These are phyloP conservation scores for Lamprotornis superbus DNA, from an alignment of 2,113 vertebrate genomes.

Conservation along the genomic window DNA sequence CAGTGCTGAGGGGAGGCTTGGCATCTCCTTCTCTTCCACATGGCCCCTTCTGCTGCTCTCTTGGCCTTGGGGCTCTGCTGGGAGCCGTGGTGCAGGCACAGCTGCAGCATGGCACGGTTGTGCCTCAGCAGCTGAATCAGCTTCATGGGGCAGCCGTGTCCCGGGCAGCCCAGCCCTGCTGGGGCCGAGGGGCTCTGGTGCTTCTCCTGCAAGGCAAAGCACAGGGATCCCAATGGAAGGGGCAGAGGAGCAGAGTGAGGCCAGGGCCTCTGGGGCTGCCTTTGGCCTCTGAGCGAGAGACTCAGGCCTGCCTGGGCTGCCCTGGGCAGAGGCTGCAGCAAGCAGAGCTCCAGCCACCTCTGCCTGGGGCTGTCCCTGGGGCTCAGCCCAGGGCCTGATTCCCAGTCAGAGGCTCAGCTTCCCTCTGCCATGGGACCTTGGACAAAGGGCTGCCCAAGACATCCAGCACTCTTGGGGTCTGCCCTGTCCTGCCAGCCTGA, in stretches of 20 bases:
- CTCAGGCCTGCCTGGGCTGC: not conserved
- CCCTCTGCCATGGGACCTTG: fast-evolving
- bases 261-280: not conserved
- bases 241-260: not conserved
- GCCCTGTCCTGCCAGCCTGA: too few relatives aligned
- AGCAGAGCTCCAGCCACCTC: not conserved
- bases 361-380: not conserved
- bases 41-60: fast-evolving
- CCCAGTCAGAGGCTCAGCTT: not conserved
- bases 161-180: too few relatives aligned
- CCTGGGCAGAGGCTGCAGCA: not conserved
- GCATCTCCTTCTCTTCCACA: not conserved
- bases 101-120: not conserved
- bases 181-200: fast-evolving
- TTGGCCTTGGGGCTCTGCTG: fast-evolving
- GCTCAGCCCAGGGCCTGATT: not conserved
- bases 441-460: not conserved
- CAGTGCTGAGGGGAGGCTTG: fast-evolving
- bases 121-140: not conserved
- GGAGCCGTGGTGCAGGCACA: not conserved
- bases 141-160: too few relatives aligned
- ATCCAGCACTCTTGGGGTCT: not conserved
- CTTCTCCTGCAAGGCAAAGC: not conserved
- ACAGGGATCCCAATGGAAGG: not conserved
- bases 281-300: fast-evolving